Conservation (phyloP, 2,888 invertebrate species). For the Sylvicola cinctus region DNA sequence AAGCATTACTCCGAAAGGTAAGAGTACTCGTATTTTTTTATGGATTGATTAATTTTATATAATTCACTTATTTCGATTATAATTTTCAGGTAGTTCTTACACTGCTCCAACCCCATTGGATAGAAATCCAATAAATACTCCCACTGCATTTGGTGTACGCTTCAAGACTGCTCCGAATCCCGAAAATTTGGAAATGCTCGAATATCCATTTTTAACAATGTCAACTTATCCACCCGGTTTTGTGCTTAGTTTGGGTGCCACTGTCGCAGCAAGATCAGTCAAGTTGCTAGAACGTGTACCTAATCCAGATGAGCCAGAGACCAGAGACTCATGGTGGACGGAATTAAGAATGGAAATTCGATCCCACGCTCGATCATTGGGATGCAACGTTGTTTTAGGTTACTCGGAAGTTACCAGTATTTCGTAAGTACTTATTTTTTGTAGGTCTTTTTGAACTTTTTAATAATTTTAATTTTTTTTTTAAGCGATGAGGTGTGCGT, state of each 20-base stretch:
- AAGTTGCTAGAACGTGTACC: slow-evolving; percentile 64
- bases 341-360: slow-evolving; percentile 88
- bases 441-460: slow-evolving; percentile 1
- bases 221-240: slow-evolving; percentile 76
- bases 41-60: no score
- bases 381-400: slow-evolving; percentile 86
- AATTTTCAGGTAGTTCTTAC: no score
- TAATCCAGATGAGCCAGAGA: slow-evolving; percentile 75
- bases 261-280: slow-evolving; percentile 65
- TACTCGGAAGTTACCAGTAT: slow-evolving; percentile 86
- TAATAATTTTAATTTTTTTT: slow-evolving; percentile 8
- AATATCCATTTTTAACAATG: slow-evolving; percentile 91
- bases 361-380: slow-evolving; percentile 77
- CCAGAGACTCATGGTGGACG: slow-evolving; percentile 91
- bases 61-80: no score
- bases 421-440: slow-evolving; percentile 37
- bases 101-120: no score
- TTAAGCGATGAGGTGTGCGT: slow-evolving; percentile 87
- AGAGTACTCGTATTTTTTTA: slow-evolving; percentile 12
- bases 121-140: no score
- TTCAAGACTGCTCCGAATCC: slow-evolving; percentile 46
- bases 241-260: slow-evolving; percentile 74
- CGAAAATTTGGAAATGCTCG: slow-evolving; percentile 71
- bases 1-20: slow-evolving; percentile 85
- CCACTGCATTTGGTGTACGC: slow-evolving; percentile 36